Conservation (phyloP, 1,140 invertebrate species). For the Magallana ariakensis region DNA sequence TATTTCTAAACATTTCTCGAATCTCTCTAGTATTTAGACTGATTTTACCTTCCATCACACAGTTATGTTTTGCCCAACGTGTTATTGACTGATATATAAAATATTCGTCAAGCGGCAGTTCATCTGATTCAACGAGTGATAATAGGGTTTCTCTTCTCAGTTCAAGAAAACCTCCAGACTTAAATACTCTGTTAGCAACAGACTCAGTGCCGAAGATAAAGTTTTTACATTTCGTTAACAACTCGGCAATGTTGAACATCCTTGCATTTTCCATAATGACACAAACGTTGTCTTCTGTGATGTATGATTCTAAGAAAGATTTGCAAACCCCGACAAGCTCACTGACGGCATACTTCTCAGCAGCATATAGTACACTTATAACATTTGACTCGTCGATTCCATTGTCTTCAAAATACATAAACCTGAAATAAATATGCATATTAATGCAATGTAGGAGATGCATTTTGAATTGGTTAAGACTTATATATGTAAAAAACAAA, state of each 20-base stretch:
- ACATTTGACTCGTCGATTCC: conserved; percentile 87
- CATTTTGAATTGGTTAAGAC: too few relatives aligned
- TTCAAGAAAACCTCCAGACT: neutral
- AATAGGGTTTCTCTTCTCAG: neutral
- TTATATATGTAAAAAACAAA: too few relatives aligned
- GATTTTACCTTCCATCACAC: neutral
- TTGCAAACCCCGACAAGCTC: conserved; percentile 88
- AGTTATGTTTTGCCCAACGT: neutral
- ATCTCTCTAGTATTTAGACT: neutral
- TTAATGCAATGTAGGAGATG: too few relatives aligned
- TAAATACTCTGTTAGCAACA: neutral
- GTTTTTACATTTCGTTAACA: conserved; percentile 42
- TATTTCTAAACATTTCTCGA: neutral
- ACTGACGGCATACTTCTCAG: conserved; percentile 90
- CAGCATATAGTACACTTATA: conserved; percentile 89
- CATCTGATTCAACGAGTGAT: neutral
- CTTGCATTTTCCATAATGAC: conserved; percentile 53
- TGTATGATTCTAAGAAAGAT: conserved; percentile 87
- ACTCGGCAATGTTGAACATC: conserved; percentile 47
- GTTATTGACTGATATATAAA: neutral
- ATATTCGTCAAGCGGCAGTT: neutral
- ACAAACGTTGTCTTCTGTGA: conserved; percentile 88
- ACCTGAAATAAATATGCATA: conserved; percentile 46
- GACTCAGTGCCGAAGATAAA: neutral
- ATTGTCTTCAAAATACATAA: conserved; percentile 53